Percentiles rank a stretch among this genome's conserved stretches.
Evolutionary conservation across 1,140 invertebrate genomes (phyloP).

Genomic region (Cecropterus lyciades): DNA sequence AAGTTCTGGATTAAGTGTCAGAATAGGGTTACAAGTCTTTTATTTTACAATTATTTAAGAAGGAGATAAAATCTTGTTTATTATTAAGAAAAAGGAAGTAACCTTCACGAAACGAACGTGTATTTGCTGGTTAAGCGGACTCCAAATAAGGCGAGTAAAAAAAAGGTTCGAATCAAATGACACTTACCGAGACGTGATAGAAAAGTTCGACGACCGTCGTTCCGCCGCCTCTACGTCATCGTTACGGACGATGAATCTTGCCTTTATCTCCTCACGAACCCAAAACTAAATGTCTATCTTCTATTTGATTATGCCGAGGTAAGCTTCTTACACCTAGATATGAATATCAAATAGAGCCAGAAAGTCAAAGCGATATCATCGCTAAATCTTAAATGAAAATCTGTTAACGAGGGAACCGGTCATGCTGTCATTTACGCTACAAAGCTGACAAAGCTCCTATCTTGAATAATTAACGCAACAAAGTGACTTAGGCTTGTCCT

Average conservation of each 20-base stretch:
- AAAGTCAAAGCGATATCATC: constrained; percentile 23
- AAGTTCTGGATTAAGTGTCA: too few relatives aligned
- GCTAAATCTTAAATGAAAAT: constrained; percentile 32
- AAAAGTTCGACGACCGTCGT: constrained; percentile 11
- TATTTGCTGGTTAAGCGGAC: constrained; percentile 25
- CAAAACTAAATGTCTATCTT: constrained; percentile 28
- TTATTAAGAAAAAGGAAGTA: too few relatives aligned
- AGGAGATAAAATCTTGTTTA: too few relatives aligned
- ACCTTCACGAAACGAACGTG: neutral
- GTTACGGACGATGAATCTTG: constrained; percentile 18
- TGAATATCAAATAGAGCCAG: constrained; percentile 23
- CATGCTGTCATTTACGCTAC: constrained; percentile 30
- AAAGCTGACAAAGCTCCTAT: constrained; percentile 29
- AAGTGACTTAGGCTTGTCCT: constrained; percentile 36
- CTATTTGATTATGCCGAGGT: constrained; percentile 27
- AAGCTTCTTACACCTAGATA: constrained; percentile 9
- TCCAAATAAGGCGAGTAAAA: constrained; percentile 45
- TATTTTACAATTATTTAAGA: too few relatives aligned
- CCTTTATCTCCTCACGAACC: constrained; percentile 13
- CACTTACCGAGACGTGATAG: constrained; percentile 38
- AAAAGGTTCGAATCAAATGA: constrained; percentile 42
- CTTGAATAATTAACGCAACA: constrained; percentile 35
- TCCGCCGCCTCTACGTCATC: constrained; percentile 4
- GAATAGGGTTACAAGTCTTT: too few relatives aligned
- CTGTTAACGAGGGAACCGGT: constrained; percentile 23